phyloP scores from a whole-genome alignment of 2,113 vertebrate genomes.

The Uropsilus gracilis region DNA sequence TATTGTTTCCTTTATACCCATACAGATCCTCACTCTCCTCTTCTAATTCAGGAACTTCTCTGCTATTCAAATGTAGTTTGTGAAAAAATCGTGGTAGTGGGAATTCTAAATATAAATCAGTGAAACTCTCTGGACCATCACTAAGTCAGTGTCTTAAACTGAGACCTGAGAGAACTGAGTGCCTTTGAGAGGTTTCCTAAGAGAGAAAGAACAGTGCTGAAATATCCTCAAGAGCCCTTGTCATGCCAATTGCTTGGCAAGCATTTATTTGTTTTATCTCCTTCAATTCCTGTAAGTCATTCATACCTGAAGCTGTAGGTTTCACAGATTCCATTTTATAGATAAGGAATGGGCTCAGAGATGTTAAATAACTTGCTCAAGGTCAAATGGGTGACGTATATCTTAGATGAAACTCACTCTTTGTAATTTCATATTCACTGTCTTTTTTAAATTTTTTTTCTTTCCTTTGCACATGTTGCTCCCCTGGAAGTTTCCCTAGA shows the following conservation, averaged over 20 bases:
- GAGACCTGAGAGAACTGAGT: not conserved
- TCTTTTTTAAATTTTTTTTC: no score
- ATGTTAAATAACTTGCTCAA: not conserved
- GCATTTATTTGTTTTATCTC: not conserved
- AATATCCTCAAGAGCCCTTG: not conserved
- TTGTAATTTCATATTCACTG: not conserved
- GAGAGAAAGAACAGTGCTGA: not conserved
- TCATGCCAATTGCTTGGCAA: not conserved
- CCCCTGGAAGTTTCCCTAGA: conserved; percentile 52
- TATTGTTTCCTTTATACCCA: not conserved
- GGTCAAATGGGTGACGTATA: not conserved
- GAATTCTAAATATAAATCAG: not conserved
- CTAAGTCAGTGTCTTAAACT: not conserved
- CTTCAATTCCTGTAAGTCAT: not conserved
- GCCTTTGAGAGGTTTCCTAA: not conserved
- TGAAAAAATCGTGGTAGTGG: not conserved
- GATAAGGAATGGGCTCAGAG: not conserved
- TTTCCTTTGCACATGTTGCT: not conserved
- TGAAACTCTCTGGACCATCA: not conserved
- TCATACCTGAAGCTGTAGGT: not conserved
- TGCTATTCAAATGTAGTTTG: not conserved
- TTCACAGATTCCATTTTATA: conserved; percentile 21
- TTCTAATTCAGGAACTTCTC: not conserved
- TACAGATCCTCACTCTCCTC: not conserved
- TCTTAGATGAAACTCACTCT: not conserved